phyloP scores from a whole-genome alignment of 2,888 invertebrate species.

The Copidosoma aretas region DNA sequence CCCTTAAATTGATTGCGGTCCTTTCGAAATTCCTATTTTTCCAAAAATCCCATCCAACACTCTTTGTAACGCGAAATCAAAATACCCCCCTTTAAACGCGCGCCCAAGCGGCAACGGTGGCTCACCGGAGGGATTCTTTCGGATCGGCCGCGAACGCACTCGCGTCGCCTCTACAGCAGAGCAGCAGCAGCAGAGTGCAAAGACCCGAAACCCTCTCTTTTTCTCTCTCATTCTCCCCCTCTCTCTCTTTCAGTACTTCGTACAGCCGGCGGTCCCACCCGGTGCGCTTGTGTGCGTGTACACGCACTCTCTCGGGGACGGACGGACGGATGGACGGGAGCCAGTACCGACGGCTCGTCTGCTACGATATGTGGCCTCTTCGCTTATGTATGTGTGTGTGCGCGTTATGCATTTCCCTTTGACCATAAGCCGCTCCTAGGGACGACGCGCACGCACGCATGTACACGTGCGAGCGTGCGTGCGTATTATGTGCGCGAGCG shows the following conservation, averaged over 20 bases:
- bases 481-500: background rate
- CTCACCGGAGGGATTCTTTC: slow-evolving; percentile 18
- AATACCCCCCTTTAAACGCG: too few species aligned
- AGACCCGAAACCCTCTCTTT: slow-evolving; percentile 31
- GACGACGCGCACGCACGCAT: slow-evolving; percentile 6
- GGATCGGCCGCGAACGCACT: background rate
- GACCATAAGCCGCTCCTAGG: slow-evolving; percentile 35
- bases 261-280: slow-evolving; percentile 31
- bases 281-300: slow-evolving; percentile 14
- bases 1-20: too few species aligned
- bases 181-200: slow-evolving; percentile 35
- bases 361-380: background rate
- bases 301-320: slow-evolving; percentile 14
- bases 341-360: background rate
- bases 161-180: slow-evolving; percentile 9
- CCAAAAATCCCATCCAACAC: too few species aligned
- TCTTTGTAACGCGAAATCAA: too few species aligned
- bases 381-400: background rate
- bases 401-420: slow-evolving; percentile 37
- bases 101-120: too few species aligned
- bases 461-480: background rate
- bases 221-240: slow-evolving; percentile 19
- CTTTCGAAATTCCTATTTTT: too few species aligned
- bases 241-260: slow-evolving; percentile 12
- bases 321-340: background rate